phyloP scores from a whole-genome alignment of 1,140 invertebrate species.

The Magallana angulata region DNA sequence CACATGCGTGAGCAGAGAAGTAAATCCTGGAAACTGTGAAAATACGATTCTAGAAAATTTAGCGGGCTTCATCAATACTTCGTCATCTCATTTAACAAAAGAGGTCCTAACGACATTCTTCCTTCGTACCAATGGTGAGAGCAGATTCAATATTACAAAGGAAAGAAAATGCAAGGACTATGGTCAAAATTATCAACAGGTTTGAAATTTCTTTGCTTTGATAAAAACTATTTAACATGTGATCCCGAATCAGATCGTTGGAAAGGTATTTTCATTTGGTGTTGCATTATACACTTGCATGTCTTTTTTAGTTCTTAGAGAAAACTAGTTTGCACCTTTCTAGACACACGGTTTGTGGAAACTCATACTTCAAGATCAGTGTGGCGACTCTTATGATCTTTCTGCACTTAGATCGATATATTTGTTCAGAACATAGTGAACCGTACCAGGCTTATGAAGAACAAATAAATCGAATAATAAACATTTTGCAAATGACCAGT shows the following conservation, averaged over 20 bases:
- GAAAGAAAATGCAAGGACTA: neutral
- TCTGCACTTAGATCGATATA: neutral
- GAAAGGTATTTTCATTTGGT: neutral
- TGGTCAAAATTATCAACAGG: neutral
- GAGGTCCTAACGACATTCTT: neutral
- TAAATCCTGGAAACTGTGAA: neutral
- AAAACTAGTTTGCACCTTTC: neutral
- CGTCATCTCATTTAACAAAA: neutral
- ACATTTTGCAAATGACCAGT: neutral
- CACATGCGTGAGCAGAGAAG: too few relatives aligned
- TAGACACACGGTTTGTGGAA: neutral
- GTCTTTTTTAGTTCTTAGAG: neutral
- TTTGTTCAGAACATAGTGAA: neutral
- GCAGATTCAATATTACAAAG: neutral
- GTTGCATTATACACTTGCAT: neutral
- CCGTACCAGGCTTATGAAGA: neutral
- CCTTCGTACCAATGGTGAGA: neutral
- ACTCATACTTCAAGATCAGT: conserved; percentile 2
- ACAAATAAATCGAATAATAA: neutral
- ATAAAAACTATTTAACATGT: too few relatives aligned
- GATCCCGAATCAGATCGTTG: neutral
- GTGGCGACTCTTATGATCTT: neutral
- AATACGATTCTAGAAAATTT: conserved; percentile 13
- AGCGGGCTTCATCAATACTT: neutral
- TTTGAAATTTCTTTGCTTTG: neutral